A percentile compares a stretch with the other conserved stretches of the same genome.
Conservation (phyloP, 2,888 invertebrate species). For the Diachrysia chrysitis region DNA sequence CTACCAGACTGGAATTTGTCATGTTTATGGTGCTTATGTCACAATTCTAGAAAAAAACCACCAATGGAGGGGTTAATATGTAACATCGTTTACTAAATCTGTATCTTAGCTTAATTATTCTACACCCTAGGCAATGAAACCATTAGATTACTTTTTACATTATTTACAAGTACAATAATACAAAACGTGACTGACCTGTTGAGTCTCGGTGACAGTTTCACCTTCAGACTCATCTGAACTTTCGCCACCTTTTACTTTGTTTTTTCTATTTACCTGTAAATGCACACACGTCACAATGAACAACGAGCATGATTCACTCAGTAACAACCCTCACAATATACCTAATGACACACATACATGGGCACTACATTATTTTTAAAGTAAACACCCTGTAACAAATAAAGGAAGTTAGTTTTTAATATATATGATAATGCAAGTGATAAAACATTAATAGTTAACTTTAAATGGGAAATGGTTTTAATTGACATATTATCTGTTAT, state of each 20-base stretch:
- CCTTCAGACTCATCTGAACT: slow-evolving; percentile 87
- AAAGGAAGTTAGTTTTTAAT: slow-evolving; percentile 11
- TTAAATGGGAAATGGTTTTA: neutral
- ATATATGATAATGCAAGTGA: neutral
- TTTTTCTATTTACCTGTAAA: slow-evolving; percentile 86
- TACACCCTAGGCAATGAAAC: neutral
- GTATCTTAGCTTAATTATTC: neutral
- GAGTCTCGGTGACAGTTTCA: slow-evolving; percentile 86
- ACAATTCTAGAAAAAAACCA: too few species aligned
- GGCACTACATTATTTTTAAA: slow-evolving; percentile 6
- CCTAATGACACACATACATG: slow-evolving; percentile 5
- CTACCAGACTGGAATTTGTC: too few species aligned
- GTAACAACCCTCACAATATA: slow-evolving; percentile 4
- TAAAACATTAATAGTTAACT: neutral
- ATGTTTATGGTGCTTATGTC: too few species aligned
- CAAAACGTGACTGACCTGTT: slow-evolving; percentile 76
- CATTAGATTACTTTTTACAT: neutral
- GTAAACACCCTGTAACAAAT: neutral
- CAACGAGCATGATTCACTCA: slow-evolving; percentile 36
- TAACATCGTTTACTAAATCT: too few species aligned
- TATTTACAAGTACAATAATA: slow-evolving; percentile 8
- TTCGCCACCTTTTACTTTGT: slow-evolving; percentile 83
- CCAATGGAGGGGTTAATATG: too few species aligned
- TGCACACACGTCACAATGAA: slow-evolving; percentile 42
- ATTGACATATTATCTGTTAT: neutral